Evolutionary conservation across 2,888 invertebrate species (phyloP), one percentile per base, ranked within the genome.

Genomic region (Buathra laborator): DNA sequence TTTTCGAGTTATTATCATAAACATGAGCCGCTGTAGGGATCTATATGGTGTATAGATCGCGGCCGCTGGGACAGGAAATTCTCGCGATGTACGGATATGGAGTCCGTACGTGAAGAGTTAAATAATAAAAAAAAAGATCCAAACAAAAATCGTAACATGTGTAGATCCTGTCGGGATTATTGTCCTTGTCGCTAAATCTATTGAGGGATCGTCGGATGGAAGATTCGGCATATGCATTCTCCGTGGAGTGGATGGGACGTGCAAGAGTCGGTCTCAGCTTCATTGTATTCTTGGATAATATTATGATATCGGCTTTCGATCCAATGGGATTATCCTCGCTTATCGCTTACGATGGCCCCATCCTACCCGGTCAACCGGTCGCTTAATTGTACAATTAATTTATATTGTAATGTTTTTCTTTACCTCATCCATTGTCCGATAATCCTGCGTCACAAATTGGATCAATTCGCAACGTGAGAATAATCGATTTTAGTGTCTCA

Each of bases 301-400:
- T 97, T 43, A 94, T 97, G 71, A 97, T 97, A 86, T 96, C 97
- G 44, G 96, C 97, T 68, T 97, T 97, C 92, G 97, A 97, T 94
- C 96, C 97, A n/a, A 95, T 95, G 4, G 88, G 88, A 94, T 96
- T 85, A 95, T 96, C 81, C 94, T 94, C 94, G 95, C 95, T 92
- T 94, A 86, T 91, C 87, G 89, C 82, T 84, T 87, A 87, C 79
- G 67, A 68, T 53, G 56, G 81, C 46, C 37, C 82, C 64, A 56
- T 32, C 29, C 1, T 53, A 48, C 62, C 74, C 77, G 83, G 46
- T 70, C 62, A 64, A 56, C 68, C 81, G 29, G 10, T 59, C 32
- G 67, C n/a, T 44, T 79, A 72, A 43, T 74, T 56, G 5, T 46
- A 6, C 37, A 46, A 46, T 87, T 64, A 29, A 46, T 19, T 68